A percentile compares a stretch with the other conserved stretches of the same genome.
These are phyloP conservation scores for Drosophila birchii DNA, from an alignment of 2,888 invertebrate species.

Conservation along the genomic window DNA sequence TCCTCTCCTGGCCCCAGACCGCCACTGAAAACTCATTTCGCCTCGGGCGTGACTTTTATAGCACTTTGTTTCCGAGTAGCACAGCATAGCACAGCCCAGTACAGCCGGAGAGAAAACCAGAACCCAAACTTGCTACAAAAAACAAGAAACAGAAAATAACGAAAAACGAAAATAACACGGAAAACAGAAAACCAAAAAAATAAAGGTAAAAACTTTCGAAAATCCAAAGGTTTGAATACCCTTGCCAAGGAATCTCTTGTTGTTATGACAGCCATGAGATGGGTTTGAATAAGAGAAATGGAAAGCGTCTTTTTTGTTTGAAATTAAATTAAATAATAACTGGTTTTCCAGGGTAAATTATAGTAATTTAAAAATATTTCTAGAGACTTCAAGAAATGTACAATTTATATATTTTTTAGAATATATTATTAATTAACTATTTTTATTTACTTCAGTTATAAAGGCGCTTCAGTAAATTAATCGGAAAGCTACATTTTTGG, in stretches of 20 bases:
- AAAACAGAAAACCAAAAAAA: constrained; percentile 3
- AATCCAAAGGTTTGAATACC: constrained; percentile 30
- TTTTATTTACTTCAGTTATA: neutral
- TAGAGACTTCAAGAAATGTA: no score
- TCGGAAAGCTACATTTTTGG: neutral
- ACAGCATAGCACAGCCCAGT: constrained; percentile 11
- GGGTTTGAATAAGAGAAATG: constrained; percentile 2
- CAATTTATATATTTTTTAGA: neutral
- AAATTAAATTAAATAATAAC: neutral
- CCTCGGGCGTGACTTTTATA: constrained; percentile 78
- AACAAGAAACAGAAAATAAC: neutral
- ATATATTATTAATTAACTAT: neutral
- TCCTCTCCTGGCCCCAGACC: constrained; percentile 31
- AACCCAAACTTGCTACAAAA: constrained; percentile 20
- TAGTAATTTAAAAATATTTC: neutral
- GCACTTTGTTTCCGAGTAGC: constrained; percentile 64
- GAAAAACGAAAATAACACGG: constrained; percentile 8
- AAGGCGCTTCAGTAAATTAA: no score
- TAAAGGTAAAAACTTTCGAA: constrained; percentile 24
- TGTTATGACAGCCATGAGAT: constrained; percentile 12
- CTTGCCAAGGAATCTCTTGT: neutral
- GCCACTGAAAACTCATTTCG: constrained; percentile 76
- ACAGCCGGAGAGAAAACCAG: constrained; percentile 22
- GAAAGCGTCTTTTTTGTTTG: neutral
- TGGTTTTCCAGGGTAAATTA: neutral